Conservation (phyloP, 1,140 invertebrate species). For the Teleogryllus occipitalis region DNA sequence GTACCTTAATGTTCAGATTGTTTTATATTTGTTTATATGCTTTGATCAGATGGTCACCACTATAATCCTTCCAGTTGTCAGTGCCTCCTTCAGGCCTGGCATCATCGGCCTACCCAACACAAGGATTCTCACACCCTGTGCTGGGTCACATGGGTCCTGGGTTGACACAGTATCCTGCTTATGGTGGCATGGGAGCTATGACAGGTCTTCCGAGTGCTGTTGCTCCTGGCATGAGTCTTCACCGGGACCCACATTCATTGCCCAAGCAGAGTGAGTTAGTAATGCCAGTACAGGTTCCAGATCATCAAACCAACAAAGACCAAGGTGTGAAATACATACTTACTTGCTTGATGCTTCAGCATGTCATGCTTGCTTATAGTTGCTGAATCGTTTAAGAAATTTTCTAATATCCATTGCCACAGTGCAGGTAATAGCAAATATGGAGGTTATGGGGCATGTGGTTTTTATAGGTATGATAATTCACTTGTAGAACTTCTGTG, state of each 20-base stretch:
- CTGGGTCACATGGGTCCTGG: conserved; percentile 44
- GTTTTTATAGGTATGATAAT: too few species aligned
- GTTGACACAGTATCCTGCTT: conserved; percentile 38
- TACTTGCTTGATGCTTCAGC: conserved; percentile 15
- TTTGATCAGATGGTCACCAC: not conserved
- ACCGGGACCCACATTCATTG: conserved; percentile 38
- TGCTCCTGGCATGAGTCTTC: conserved; percentile 49
- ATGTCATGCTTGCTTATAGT: conserved; percentile 11
- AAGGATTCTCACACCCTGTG: conserved; percentile 42
- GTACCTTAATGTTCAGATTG: conserved; percentile 30
- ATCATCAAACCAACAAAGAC: conserved; percentile 37
- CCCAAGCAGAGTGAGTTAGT: conserved; percentile 67
- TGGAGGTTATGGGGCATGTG: too few species aligned
- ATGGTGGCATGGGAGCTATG: conserved; percentile 38
- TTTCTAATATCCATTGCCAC: not conserved
- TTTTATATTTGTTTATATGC: not conserved
- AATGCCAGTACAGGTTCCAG: conserved; percentile 30
- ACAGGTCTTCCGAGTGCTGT: conserved; percentile 39
- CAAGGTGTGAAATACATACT: conserved; percentile 23
- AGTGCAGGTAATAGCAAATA: not conserved
- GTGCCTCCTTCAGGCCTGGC: conserved; percentile 47
- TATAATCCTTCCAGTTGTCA: conserved; percentile 45
- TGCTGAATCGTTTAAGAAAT: not conserved
- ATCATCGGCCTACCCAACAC: conserved; percentile 30
- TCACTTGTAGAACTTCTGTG: too few species aligned